A percentile compares a stretch with the other conserved stretches of the same genome.
Evolutionary conservation across 2,888 invertebrate genomes (phyloP).

Genomic region (Raillietiella orientalis): DNA sequence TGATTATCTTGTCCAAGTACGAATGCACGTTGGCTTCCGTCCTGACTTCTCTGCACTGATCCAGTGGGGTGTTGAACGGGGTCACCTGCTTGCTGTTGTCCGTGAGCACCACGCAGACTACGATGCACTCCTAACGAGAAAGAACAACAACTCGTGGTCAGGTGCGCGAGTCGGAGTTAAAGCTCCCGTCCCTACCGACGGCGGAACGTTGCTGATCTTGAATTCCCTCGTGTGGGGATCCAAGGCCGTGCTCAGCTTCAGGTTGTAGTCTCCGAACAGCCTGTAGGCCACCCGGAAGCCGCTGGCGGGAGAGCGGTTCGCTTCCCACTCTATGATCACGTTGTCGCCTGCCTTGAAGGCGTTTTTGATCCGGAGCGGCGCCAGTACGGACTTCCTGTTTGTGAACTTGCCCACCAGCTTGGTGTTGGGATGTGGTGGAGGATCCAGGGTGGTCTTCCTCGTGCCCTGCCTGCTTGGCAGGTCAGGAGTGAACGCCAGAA

Average conservation of each 20-base stretch:
- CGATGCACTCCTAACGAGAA: constrained; percentile 43
- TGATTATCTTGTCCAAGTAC: constrained; percentile 81
- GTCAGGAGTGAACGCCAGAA: not conserved
- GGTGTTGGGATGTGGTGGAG: constrained; percentile 6
- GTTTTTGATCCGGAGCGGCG: constrained; percentile 32
- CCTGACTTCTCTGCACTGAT: constrained; percentile 59
- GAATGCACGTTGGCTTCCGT: constrained; percentile 28
- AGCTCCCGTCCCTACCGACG: constrained; percentile 24
- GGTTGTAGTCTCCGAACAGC: constrained; percentile 56
- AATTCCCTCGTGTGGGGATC: constrained; percentile 68
- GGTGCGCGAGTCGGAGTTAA: not conserved
- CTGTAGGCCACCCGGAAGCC: constrained; percentile 65
- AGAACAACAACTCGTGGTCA: constrained; percentile 3
- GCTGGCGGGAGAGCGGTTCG: constrained; percentile 32
- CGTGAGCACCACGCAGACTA: constrained; percentile 67
- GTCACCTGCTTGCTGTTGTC: too few relatives aligned
- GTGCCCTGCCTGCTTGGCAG: constrained; percentile 9
- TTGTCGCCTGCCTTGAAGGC: constrained; percentile 38
- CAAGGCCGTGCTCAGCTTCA: constrained; percentile 61
- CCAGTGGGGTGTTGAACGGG: constrained; percentile 49
- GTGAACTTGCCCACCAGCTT: too few relatives aligned
- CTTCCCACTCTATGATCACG: constrained; percentile 67
- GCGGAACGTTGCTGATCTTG: constrained; percentile 67
- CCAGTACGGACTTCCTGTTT: constrained; percentile 1
- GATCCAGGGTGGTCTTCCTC: constrained; percentile 5